Base-by-base conservation (phyloP, 2,797 vertebrate species). In the Microchirus variegatus region DNA sequence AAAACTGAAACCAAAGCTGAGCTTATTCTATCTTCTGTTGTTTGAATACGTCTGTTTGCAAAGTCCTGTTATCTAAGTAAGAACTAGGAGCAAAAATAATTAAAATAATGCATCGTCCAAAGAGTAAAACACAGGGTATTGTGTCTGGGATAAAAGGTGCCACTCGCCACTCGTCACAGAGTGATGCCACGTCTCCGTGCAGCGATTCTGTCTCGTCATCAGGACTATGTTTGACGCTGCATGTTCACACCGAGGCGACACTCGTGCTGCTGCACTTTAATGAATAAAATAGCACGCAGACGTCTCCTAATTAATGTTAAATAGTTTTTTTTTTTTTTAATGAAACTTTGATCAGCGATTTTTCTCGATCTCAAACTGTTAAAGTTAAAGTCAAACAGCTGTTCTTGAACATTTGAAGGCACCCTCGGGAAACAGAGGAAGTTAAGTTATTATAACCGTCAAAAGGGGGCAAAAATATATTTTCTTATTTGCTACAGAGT, bases 241-340 rank as follows among this genome's bases (percentile, higher is more conserved):
- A 49, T 50, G 63, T 75, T 84, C 77, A 82, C 63, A 75, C 63
- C 22, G 1, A 48, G 49, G 54, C 36, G 11, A 22, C 13, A 36
- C 41, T 53, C 35, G 35, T 31, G 52, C 49, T 26, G 37, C 63
- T 42, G 50, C 16, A 35, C 63, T 85, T 82, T 82, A 77, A 85
- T 82, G 64, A 80, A 82, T 78, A 64, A 80, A 65, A 69, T 17
- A 78, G 67, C 14, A 18, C 2, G 38, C 48, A 26, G 59, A 49
- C 46, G 49, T 63, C 63, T 72, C 9, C 53, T 62, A 59, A 67
- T 70, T 73, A 67, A 65, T 49, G 38, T 52, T 61, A 59, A 16
- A 50, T 70, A 46, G 8, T 53, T 45, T 76, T 70, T 63, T 36
- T 46, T 13, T 53, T 45, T 76, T 70, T 63, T 36, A 46, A 59